Evolutionary conservation across 2,113 vertebrate species (phyloP), one percentile per base, ranked within the genome.

Genomic region (Taxidea taxus): DNA sequence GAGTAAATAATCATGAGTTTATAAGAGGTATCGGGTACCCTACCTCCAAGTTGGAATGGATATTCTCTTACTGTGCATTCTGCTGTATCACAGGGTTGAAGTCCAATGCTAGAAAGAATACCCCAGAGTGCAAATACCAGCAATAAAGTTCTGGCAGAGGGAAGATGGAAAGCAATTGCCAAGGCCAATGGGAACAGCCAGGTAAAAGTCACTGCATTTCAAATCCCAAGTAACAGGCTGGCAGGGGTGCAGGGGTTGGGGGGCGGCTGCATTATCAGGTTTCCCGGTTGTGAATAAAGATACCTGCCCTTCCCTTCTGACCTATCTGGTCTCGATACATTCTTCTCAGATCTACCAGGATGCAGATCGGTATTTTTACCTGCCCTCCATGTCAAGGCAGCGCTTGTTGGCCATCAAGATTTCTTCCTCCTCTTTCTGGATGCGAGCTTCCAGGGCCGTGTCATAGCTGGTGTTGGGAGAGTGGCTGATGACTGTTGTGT

Each of bases 341-440:
- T 83, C 27, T 90, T 92, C 15, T 60, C 88, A 92, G 62, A 83
- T 37, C 10, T 90, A 88, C 74, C 81, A n/a, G 68, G 37, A 72
- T 92, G 10, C 31, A 95, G 91, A 93, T 34, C 10, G 6, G n/a
- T 9, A 23, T 75, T 62, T 62, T 98, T 97, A 99, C 99, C 99
- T 99, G 99, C 99, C 99, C 97, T 99, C 99, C 99, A 99, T 99
- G 98, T 99, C 99, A 4, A 99, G 98, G 95, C 99, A 99, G 82
- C 99, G 99, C 34, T 99, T 99, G 97, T 99, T 99, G 85, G 99
- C 99, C 99, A 99, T 99, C 74, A 99, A 98, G 96, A 99, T 99
- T 98, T 99, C 99, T 96, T 99, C 99, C 77, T 99, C 99, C 92
- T 99, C 99, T 97, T 99, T 99, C 98, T 99, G 99, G 93, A 99